phyloP scores from a whole-genome alignment of 1,140 invertebrate species.

The Trissolcus basalis region DNA sequence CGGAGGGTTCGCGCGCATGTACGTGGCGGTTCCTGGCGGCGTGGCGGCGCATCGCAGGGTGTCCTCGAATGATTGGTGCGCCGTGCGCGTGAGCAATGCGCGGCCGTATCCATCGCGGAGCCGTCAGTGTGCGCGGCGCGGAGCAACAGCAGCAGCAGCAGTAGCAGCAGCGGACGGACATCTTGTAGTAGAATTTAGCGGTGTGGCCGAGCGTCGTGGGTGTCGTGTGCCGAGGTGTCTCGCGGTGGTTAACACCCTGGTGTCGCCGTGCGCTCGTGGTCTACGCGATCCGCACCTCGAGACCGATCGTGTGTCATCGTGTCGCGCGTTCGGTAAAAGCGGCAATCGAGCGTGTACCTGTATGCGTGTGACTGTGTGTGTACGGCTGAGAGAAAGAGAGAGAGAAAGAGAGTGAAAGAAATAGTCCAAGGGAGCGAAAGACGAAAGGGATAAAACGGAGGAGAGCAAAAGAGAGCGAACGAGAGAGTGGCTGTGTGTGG shows the following conservation, averaged over 20 bases:
- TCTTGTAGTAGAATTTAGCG: conserved; percentile 59
- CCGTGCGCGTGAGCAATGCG: conserved; percentile 50
- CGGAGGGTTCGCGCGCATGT: conserved; percentile 10
- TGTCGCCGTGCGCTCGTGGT: conserved; percentile 39
- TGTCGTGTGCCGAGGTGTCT: conserved; percentile 55
- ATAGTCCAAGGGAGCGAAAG: conserved; percentile 2
- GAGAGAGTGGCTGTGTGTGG: conserved; percentile 7
- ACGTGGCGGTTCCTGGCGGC: conserved; percentile 47
- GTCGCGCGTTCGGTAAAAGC: conserved; percentile 57
- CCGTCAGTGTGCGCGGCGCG: conserved; percentile 51
- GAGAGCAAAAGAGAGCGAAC: conserved; percentile 6
- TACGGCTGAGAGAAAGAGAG: conserved; percentile 26
- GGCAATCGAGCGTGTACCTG: conserved; percentile 43
- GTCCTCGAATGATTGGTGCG: conserved; percentile 57
- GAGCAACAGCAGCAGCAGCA: conserved; percentile 47
- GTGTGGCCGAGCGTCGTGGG: conserved; percentile 54
- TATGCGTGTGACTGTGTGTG: conserved; percentile 36
- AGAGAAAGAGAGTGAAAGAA: conserved; percentile 10
- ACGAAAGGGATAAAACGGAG: conserved; percentile 14
- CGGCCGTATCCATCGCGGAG: conserved; percentile 44
- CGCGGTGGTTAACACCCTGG: conserved; percentile 49
- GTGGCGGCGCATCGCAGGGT: conserved; percentile 19
- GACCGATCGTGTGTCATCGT: conserved; percentile 55
- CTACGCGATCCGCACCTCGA: conserved; percentile 43
- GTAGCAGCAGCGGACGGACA: conserved; percentile 54